Conservation (phyloP, 2,888 invertebrate species). For the Clanis bilineata region DNA sequence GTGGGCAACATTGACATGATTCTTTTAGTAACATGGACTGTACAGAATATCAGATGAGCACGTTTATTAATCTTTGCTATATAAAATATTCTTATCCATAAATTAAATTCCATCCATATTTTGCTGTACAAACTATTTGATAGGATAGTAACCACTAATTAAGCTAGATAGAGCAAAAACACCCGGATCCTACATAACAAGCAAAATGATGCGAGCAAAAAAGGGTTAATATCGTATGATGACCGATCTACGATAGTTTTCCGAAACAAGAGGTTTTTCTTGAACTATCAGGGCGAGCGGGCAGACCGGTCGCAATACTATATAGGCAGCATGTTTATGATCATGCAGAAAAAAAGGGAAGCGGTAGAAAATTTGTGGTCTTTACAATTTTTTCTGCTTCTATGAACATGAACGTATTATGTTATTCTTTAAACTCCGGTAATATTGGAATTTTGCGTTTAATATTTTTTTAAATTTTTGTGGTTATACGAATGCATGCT, state of each 20-base stretch:
- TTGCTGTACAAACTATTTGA: too few relatives aligned
- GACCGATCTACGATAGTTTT: slow-evolving; percentile 17
- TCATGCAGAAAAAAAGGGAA: neutral
- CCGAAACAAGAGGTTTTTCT: slow-evolving; percentile 22
- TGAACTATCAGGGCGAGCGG: neutral
- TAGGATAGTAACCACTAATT: too few relatives aligned
- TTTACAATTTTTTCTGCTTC: neutral
- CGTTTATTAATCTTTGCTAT: too few relatives aligned
- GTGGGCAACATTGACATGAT: too few relatives aligned
- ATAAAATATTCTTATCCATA: too few relatives aligned
- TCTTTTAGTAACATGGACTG: too few relatives aligned
- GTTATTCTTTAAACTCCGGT: too few relatives aligned
- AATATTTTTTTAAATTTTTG: too few relatives aligned
- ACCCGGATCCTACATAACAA: neutral
- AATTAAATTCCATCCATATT: too few relatives aligned
- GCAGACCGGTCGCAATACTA: neutral
- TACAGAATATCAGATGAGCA: too few relatives aligned
- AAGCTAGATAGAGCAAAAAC: neutral
- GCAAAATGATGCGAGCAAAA: neutral
- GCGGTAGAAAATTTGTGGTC: neutral
- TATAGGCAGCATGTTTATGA: neutral
- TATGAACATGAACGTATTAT: neutral
- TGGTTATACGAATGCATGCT: too few relatives aligned
- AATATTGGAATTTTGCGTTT: too few relatives aligned
- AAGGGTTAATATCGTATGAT: slow-evolving; percentile 14